Percentiles rank a stretch among this genome's conserved stretches.
Conservation (phyloP, 2,113 vertebrate species). For the Fukomys damarensis region DNA sequence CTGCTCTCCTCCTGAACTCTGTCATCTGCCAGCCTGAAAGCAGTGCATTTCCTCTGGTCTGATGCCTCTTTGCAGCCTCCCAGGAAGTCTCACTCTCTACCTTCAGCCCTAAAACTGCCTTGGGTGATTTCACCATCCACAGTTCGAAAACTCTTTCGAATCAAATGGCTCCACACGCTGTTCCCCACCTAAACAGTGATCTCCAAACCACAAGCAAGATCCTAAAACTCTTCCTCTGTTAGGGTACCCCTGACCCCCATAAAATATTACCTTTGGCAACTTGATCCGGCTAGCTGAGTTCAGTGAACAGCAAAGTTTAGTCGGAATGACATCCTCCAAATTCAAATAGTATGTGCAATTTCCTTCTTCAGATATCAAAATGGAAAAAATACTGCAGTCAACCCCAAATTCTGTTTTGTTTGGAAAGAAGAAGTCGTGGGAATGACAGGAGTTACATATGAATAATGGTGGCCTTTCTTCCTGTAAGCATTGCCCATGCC, state of each 20-base stretch:
- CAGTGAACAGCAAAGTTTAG: not conserved
- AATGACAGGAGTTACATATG: not conserved
- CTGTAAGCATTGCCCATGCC: not conserved
- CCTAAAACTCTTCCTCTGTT: not conserved
- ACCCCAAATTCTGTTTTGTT: not conserved
- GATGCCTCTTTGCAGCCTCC: not conserved
- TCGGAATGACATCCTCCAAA: not conserved
- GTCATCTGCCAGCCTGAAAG: not conserved
- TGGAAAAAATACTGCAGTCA: conserved; percentile 1
- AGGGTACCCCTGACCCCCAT: not conserved
- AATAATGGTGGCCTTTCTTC: not conserved
- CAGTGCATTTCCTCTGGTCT: not conserved
- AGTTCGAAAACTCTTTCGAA: not conserved
- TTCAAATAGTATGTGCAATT: not conserved
- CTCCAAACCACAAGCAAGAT: not conserved
- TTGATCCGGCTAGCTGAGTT: not conserved
- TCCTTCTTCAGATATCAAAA: not conserved
- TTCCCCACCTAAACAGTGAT: not conserved
- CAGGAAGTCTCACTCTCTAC: not conserved
- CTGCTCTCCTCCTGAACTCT: not conserved
- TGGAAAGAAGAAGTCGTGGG: not conserved
- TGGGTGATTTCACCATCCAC: not conserved
- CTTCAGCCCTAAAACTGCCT: not conserved
- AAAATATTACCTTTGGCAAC: not conserved
- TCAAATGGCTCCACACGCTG: not conserved